Percentiles rank a stretch among this genome's conserved stretches.
Conservation (phyloP, 2,888 invertebrate genomes). For the Arrhopalites spinosus region DNA sequence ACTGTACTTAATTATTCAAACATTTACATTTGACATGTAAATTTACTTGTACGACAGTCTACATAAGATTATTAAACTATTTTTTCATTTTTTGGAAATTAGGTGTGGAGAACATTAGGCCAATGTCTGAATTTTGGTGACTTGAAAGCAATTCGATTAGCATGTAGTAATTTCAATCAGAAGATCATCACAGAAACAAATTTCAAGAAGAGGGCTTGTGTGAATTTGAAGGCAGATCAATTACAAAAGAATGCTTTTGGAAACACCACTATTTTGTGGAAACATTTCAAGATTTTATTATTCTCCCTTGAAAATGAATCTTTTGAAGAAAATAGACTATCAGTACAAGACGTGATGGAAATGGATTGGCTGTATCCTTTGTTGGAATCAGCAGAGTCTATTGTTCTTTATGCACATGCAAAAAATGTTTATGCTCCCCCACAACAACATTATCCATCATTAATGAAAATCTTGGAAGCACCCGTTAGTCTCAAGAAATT, state of each 20-base stretch:
- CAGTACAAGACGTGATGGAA: background rate
- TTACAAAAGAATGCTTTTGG: background rate
- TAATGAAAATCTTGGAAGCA: background rate
- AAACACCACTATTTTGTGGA: background rate
- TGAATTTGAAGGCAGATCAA: background rate
- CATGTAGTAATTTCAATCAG: background rate
- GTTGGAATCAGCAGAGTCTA: background rate
- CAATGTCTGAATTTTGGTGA: constrained; percentile 10
- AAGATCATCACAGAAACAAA: constrained; percentile 5
- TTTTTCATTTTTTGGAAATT: background rate
- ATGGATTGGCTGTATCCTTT: background rate
- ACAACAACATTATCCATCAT: background rate
- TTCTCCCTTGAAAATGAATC: background rate
- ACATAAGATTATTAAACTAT: too few species aligned
- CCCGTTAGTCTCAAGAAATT: background rate
- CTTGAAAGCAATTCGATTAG: constrained; percentile 6
- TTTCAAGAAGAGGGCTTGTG: constrained; percentile 3
- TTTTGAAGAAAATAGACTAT: background rate
- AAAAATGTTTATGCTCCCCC: too few species aligned
- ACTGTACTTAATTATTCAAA: too few species aligned
- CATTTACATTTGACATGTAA: too few species aligned
- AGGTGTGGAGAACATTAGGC: constrained; percentile 21
- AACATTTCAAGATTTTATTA: background rate
- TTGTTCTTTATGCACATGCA: background rate
- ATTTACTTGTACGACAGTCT: too few species aligned